A percentile compares a stretch with the other conserved stretches of the same genome.
Evolutionary conservation across 2,113 vertebrate species (phyloP).

Genomic region (Lathamus discolor): DNA sequence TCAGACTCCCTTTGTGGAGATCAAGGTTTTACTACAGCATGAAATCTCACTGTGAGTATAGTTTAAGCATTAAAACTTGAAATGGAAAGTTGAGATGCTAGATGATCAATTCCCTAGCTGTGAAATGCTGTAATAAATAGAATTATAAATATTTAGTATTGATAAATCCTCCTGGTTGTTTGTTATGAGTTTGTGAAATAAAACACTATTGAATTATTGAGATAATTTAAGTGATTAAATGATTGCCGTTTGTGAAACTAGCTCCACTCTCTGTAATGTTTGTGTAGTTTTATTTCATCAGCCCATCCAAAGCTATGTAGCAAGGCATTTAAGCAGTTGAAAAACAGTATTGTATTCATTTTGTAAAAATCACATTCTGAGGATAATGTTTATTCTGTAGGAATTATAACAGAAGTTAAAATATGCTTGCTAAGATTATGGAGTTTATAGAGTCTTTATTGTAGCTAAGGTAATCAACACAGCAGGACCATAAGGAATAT

Average conservation of each 20-base stretch:
- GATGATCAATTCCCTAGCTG: background rate
- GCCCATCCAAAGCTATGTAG: background rate
- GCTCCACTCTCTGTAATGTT: background rate
- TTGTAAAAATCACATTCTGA: background rate
- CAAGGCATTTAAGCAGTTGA: background rate
- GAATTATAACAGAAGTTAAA: background rate
- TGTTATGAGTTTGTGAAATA: background rate
- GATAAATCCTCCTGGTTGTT: background rate
- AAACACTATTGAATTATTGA: background rate
- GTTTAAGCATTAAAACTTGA: background rate
- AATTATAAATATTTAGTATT: background rate
- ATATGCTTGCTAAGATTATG: background rate
- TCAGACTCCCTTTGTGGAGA: background rate
- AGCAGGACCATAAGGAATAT: background rate
- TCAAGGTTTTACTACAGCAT: background rate
- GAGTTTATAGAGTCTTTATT: background rate
- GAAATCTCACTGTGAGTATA: background rate
- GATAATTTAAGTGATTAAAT: background rate
- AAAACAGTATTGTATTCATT: background rate
- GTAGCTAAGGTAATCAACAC: background rate
- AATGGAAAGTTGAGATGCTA: background rate
- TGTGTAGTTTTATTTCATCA: background rate
- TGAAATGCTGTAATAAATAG: slow-evolving; percentile 36
- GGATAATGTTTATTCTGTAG: background rate
- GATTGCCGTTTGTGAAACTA: background rate